Conservation (phyloP, 2,797 vertebrate species). For the Eupleurogrammus muticus region DNA sequence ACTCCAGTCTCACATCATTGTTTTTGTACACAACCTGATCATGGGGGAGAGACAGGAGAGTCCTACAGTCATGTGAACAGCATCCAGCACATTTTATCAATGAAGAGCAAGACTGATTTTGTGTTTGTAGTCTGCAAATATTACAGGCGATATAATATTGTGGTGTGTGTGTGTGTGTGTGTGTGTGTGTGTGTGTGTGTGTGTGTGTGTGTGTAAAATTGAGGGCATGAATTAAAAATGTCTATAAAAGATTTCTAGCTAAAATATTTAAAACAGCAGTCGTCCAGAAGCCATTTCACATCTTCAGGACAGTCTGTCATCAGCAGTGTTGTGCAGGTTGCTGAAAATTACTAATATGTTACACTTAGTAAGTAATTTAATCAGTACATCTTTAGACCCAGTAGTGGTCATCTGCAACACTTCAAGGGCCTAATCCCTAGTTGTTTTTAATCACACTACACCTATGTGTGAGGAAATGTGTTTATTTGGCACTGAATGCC, state of each 20-base stretch:
- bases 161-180: not conserved
- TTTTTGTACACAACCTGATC: constrained; percentile 98
- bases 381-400: no score
- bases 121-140: constrained; percentile 20
- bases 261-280: constrained; percentile 16
- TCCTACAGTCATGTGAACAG: not conserved
- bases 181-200: no score
- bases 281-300: constrained; percentile 25
- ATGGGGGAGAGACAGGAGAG: constrained; percentile 51
- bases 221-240: not conserved
- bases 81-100: not conserved
- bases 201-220: not conserved
- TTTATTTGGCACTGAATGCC: constrained; percentile 32
- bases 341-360: no score
- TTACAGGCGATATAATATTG: not conserved
- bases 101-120: not conserved
- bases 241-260: not conserved
- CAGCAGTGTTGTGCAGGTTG: not conserved
- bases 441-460: constrained; percentile 28
- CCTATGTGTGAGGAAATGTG: constrained; percentile 21
- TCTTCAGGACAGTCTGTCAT: constrained; percentile 17
- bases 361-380: no score
- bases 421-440: constrained; percentile 2
- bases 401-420: no score
- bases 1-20: constrained; percentile 95